Evolutionary conservation across 2,113 vertebrate species (phyloP).

Genomic region (Pycnonotus jocosus): DNA sequence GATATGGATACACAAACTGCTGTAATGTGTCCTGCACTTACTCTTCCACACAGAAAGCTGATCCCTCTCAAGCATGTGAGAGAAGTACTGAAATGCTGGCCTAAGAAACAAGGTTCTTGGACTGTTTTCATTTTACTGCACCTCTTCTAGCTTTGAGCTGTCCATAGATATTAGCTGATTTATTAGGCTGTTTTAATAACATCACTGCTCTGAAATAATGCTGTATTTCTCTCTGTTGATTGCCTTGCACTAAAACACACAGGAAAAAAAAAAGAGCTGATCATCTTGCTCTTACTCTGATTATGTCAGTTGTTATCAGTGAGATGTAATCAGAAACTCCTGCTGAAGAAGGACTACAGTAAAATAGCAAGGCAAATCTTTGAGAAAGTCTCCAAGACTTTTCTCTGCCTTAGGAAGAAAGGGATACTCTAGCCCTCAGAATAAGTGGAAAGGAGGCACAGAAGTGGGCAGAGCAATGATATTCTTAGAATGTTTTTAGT

Average conservation of each 20-base stretch:
- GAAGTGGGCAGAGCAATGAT: neutral
- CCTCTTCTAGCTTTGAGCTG: neutral
- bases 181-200: neutral
- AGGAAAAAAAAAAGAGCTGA: neutral
- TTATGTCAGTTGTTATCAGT: neutral
- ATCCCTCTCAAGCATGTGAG: neutral
- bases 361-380: neutral
- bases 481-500: neutral
- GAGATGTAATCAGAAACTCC: neutral
- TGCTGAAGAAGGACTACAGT: neutral
- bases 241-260: neutral
- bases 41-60: neutral
- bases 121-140: neutral
- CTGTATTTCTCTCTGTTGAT: neutral
- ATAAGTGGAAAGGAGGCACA: neutral
- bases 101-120: neutral
- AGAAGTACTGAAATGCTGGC: neutral
- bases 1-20: neutral
- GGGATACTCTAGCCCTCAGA: neutral
- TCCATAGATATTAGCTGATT: neutral
- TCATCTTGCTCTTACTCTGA: neutral
- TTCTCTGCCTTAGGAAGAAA: neutral
- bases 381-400: neutral
- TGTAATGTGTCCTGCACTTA: neutral
- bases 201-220: neutral